Evolutionary conservation across 2,797 vertebrate species (phyloP), one percentile per base, ranked within the genome.

Genomic region (Lithobates pipiens): DNA sequence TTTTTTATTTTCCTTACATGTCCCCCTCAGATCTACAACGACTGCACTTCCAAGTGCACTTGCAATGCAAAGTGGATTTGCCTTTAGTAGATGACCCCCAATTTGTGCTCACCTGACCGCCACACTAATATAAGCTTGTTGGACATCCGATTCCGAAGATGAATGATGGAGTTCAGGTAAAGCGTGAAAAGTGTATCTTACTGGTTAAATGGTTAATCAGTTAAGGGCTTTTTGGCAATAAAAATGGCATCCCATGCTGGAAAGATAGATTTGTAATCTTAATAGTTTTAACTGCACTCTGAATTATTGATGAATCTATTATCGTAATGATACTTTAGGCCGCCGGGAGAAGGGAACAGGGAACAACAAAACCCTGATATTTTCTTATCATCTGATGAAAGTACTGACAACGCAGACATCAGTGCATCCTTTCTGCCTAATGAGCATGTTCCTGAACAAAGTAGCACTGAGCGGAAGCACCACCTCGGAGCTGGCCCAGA

Each of bases 261-360:
- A 50, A 9, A 39, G 10, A 69, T 25, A 36, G 61, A 54, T 54
- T 50, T 61, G 67, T 75, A 23, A 39, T 50, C 65, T 44, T 77
- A 84, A 78, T 77, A 71, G 83, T 63, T 73, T 44, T 77, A 71
- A 78, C 46, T 36, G 76, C 50, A n/a, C 61, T 32, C 10, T 84
- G 67, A 63, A 84, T 84, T 77, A 84, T 84, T 71, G 77, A 78
- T 84, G 54, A 71, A 72, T 69, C 32, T 77, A 84, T 77, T 84
- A 78, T 84, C 67, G 46, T 78, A 78, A 84, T 77, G 76, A 71
- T 63, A 61, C 50, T 72, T 70, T 46, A 70, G 54, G 44, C 74
- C 42, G 27, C 42, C 18, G 29, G 63, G 63, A 77, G 67, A 76
- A 16, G 21, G 73, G 61, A 42, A 25, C 13, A 10, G 21, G 18